Base-by-base conservation (phyloP, 2,888 invertebrate species). In the Tyria jacobaeae region DNA sequence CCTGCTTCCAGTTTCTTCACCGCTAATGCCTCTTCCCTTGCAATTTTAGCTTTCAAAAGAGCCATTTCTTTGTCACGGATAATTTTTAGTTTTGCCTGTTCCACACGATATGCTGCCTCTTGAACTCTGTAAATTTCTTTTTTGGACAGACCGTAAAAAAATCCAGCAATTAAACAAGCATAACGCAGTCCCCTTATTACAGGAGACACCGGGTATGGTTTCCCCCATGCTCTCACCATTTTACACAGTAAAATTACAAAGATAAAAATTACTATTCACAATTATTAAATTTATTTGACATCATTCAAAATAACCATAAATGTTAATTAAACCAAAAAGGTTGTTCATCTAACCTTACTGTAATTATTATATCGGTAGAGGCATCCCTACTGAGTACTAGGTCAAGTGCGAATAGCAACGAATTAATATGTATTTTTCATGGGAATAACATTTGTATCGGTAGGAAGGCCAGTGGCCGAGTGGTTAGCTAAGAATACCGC, bases 401-500 rank as follows among this genome's bases (percentile, higher is more conserved):
- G 90, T 92, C 92, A 92, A 91, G 91, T 85, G 84, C 93, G 93
- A 94, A 91, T 72, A 78, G 80, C 81, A 77, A 60, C 75, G 67
- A 78, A 83, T 80, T 80, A 76, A 83, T 83, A 86, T 86, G 86
- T 74, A 76, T 84, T 87, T 85, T 84, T 83, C 83, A 76, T 77
- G 79, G 75, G 80, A 87, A 83, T 86, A 78, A 78, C 80, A 80
- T 83, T 80, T 76, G 81, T 83, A 79, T 79, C 70, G 73, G 77
- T 81, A 77, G 86, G 89, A 90, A 92, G 91, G 91, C 90, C 90
- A 90, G 88, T 94, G 90, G 89, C 94, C 92, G 92, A 93, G 89
- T 82, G 80, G 75, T 68, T 88, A 87, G 93, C 96, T 96, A 96
- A 96, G 95, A 96, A 96, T 96, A 96, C 95, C 94, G 91, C 85